Evolutionary conservation across 92 coral and sea anemone species (phyloP).

Genomic region (Porites evermanni): DNA sequence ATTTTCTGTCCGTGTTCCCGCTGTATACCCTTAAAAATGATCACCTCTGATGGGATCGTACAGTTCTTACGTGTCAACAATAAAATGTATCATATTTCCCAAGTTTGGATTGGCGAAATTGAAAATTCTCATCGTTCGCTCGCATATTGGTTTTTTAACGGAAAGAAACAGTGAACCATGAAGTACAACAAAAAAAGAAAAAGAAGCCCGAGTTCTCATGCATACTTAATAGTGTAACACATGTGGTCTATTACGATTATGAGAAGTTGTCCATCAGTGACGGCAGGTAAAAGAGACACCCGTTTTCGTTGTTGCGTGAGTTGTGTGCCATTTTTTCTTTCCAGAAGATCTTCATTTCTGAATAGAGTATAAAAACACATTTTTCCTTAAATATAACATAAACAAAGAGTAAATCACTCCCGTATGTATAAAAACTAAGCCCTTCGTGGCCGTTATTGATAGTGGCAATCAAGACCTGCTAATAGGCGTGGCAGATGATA

Average conservation of each 20-base stretch:
- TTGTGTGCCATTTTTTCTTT: background rate
- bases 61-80: background rate
- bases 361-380: background rate
- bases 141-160: background rate
- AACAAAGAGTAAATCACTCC: background rate
- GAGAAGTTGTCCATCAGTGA: background rate
- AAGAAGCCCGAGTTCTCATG: constrained; percentile 32
- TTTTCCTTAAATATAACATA: background rate
- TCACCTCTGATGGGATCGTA: background rate
- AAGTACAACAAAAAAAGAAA: constrained; percentile 7
- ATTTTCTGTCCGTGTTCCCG: background rate
- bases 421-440: too few relatives aligned
- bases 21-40: background rate
- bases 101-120: background rate
- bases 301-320: background rate
- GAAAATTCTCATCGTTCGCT: background rate
- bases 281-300: constrained; percentile 18
- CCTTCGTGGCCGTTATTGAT: constrained; percentile 2
- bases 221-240: constrained; percentile 37
- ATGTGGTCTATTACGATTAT: constrained; percentile 10
- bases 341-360: background rate
- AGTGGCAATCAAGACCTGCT: constrained; percentile 21
- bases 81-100: background rate
- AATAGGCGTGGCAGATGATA: constrained; percentile 11
- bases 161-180: background rate